These are phyloP conservation scores for Oreonectes daqikongensis DNA, from an alignment of 2,797 vertebrate species.

Conservation along the genomic window DNA sequence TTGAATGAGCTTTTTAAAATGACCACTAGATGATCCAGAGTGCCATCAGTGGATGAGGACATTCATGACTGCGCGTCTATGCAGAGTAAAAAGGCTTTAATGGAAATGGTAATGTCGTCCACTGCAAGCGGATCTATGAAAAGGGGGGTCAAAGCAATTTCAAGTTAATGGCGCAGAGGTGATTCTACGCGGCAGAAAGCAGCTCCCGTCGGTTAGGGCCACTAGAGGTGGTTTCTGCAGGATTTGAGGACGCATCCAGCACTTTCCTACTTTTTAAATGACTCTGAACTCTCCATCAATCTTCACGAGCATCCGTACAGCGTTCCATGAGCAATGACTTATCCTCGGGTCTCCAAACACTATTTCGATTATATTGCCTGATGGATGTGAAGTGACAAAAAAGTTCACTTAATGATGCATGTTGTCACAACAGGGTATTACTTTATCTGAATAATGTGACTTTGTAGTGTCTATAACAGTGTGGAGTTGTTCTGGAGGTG, in stretches of 20 bases:
- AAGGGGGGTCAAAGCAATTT: constrained; percentile 52
- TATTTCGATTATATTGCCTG: constrained; percentile 8
- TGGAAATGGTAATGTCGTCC: constrained; percentile 48
- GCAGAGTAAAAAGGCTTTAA: constrained; percentile 39
- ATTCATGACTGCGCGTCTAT: constrained; percentile 12
- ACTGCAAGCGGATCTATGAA: constrained; percentile 13
- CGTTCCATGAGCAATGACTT: constrained; percentile 7
- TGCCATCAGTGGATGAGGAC: constrained; percentile 3
- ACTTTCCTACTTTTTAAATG: constrained; percentile 15
- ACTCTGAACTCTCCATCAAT: constrained; percentile 22
- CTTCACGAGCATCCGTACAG: neutral
- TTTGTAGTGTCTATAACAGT: neutral
- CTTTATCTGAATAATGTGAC: constrained; percentile 1
- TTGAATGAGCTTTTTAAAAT: constrained; percentile 29
- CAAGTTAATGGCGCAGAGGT: constrained; percentile 38
- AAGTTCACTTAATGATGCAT: neutral
- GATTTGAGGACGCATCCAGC: neutral
- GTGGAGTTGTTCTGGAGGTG: neutral
- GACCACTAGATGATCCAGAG: constrained; percentile 12
- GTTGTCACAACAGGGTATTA: neutral
- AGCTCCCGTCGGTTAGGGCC: constrained; percentile 22
- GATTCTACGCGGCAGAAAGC: constrained; percentile 25
- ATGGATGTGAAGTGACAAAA: constrained; percentile 11
- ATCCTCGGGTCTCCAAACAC: neutral
- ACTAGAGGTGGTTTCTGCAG: constrained; percentile 31